Conservation (phyloP, 2,888 invertebrate genomes). For the Eupithecia insigniata region DNA sequence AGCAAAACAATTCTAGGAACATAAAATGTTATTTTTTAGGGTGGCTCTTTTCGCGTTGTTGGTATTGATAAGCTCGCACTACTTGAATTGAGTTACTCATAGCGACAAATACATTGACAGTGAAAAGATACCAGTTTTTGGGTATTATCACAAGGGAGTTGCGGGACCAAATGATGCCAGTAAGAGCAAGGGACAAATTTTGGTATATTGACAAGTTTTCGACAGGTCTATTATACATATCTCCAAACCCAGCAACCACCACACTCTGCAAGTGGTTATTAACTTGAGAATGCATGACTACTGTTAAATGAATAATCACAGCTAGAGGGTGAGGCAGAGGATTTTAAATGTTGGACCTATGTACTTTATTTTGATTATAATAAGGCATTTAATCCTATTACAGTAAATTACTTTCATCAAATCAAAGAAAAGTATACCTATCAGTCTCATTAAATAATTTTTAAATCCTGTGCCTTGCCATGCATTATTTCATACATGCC, state of each 20-base stretch:
- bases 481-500: no score
- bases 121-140: slow-evolving; percentile 96
- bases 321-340: background rate
- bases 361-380: background rate
- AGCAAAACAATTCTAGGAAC: background rate
- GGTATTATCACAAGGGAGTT: slow-evolving; percentile 98
- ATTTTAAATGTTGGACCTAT: background rate
- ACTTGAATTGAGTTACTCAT: slow-evolving; percentile 93
- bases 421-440: no score
- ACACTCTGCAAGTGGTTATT: slow-evolving; percentile 86
- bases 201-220: slow-evolving; percentile 93
- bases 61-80: slow-evolving; percentile 83
- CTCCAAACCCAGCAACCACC: slow-evolving; percentile 95
- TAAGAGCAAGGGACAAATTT: slow-evolving; percentile 91
- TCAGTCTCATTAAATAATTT: no score
- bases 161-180: slow-evolving; percentile 96
- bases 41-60: slow-evolving; percentile 37
- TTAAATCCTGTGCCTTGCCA: no score
- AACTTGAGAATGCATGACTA: background rate
- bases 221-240: slow-evolving; percentile 92
- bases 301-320: background rate
- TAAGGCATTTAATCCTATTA: background rate
- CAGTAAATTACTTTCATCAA: background rate
- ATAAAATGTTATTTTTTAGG: background rate
- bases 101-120: slow-evolving; percentile 98